phyloP scores from a whole-genome alignment of 2,113 vertebrate species.

The Dermatemys mawii region DNA sequence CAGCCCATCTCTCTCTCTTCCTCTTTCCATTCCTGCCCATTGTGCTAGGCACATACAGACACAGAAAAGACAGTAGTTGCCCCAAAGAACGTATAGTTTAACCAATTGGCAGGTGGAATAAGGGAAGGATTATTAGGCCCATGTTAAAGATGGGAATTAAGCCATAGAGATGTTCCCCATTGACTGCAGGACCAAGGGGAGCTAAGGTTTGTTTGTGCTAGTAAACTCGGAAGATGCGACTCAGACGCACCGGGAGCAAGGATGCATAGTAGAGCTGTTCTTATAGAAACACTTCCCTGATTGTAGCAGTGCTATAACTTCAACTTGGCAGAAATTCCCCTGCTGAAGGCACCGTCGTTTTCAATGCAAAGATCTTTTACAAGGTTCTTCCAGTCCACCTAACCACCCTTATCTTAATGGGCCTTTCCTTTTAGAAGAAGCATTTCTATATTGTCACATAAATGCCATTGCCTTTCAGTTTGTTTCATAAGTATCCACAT shows the following conservation, averaged over 20 bases:
- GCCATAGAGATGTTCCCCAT: slow-evolving; percentile 37
- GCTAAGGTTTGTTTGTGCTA: slow-evolving; percentile 48
- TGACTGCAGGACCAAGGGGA: slow-evolving; percentile 48
- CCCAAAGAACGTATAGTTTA: background rate
- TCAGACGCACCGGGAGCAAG: background rate
- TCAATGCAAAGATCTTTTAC: slow-evolving; percentile 64
- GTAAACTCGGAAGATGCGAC: slow-evolving; percentile 35
- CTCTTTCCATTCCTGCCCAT: background rate
- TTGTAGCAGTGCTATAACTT: background rate
- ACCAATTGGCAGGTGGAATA: background rate
- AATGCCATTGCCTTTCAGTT: slow-evolving; percentile 72
- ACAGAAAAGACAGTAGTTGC: background rate
- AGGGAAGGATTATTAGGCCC: background rate
- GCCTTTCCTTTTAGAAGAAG: slow-evolving; percentile 33
- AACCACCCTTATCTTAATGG: slow-evolving; percentile 68
- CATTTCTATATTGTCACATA: slow-evolving; percentile 17
- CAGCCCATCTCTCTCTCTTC: background rate
- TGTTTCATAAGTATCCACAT: slow-evolving; percentile 47
- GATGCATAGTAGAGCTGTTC: background rate
- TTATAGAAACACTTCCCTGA: background rate
- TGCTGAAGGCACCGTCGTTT: slow-evolving; percentile 38
- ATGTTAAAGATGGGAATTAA: slow-evolving; percentile 23
- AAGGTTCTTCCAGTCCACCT: slow-evolving; percentile 57
- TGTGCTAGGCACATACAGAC: background rate
- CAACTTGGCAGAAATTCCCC: slow-evolving; percentile 22